Base-by-base conservation (phyloP, 2,113 vertebrate genomes). In the Meriones unguiculatus region DNA sequence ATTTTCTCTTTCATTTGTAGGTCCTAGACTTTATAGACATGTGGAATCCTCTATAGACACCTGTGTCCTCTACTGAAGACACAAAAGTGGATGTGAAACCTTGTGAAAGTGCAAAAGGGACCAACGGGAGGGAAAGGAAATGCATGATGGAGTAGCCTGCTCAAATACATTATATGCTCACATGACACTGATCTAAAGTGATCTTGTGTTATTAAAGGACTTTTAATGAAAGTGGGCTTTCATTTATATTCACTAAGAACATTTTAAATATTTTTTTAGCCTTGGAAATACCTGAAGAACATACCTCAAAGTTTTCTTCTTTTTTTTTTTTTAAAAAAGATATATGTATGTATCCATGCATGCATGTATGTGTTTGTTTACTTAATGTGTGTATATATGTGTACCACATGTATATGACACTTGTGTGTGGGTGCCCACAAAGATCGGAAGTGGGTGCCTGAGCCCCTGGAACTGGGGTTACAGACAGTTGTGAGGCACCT, bases 241-340 rank as follows among this genome's bases (percentile, higher is more conserved):
- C 77, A 92, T 91, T 92, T 70, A 18, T 62, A 22, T 46, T 96
- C 13, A 25, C 0, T 95, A 54, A 91, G 57, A 90, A 90, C 72
- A 76, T 92, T 92, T 32, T 88, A 92, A 96, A 65, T 85, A 54
- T 62, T 32, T 84, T 62, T 77, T 70, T 30, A 92, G 17, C 20
- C 20, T 80, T 81, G 35, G 10, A 88, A 87, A 52, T 57, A 22
- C 35, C 77, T 94, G 52, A 78, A 75, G 11, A 86, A 77, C 86
- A 62, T 67, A 86, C 2, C 35, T 24, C 70, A 64, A 17, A 41
- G 10, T 35, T 92, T 75, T 81, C 13, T 32, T 50, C 25, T 30
- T 28, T 5, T 46, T 46, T 46, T 46, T 46, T 46, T 46, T 46
- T 46, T 46, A 4, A 4, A 82, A 72, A n/a, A 18, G 69, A 70